These are phyloP conservation scores for Neodiprion fabricii DNA, from an alignment of 1,140 invertebrate genomes.

Conservation along the genomic window DNA sequence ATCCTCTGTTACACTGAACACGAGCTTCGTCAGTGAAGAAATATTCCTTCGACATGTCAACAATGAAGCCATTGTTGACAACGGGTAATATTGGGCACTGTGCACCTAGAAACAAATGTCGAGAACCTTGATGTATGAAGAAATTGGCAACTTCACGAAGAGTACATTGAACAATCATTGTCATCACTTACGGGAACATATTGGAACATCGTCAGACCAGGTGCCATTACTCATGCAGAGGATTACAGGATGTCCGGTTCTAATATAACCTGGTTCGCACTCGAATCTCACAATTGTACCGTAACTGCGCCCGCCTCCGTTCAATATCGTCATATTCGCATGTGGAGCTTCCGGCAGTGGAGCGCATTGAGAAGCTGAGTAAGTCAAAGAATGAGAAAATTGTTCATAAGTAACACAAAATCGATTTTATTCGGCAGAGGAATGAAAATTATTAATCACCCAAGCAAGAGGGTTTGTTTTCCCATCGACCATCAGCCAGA, in stretches of 20 bases:
- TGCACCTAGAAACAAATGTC: constrained; percentile 64
- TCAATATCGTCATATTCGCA: constrained; percentile 87
- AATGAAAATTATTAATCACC: constrained; percentile 57
- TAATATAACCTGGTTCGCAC: constrained; percentile 91
- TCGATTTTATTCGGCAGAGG: not conserved
- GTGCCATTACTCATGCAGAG: constrained; percentile 96
- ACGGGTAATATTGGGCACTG: constrained; percentile 83
- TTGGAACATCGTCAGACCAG: constrained; percentile 92
- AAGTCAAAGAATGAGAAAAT: constrained; percentile 30
- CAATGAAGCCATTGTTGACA: constrained; percentile 85
- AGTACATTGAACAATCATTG: constrained; percentile 1
- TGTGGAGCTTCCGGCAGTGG: constrained; percentile 86
- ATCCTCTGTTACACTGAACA: constrained; percentile 92
- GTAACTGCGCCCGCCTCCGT: constrained; percentile 92
- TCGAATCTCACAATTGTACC: constrained; percentile 95
- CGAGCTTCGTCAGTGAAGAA: constrained; percentile 90
- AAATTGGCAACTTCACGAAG: not conserved
- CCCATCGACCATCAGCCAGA: constrained; percentile 87
- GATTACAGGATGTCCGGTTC: constrained; percentile 87
- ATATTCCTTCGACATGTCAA: constrained; percentile 77
- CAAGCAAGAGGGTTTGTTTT: constrained; percentile 87
- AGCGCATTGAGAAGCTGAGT: constrained; percentile 89
- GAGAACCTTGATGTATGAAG: not conserved
- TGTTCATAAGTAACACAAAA: not conserved
- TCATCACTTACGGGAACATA: constrained; percentile 76